Evolutionary conservation across 2,888 invertebrate genomes (phyloP), one percentile per base, ranked within the genome.

Genomic region (Melanargia galathea): DNA sequence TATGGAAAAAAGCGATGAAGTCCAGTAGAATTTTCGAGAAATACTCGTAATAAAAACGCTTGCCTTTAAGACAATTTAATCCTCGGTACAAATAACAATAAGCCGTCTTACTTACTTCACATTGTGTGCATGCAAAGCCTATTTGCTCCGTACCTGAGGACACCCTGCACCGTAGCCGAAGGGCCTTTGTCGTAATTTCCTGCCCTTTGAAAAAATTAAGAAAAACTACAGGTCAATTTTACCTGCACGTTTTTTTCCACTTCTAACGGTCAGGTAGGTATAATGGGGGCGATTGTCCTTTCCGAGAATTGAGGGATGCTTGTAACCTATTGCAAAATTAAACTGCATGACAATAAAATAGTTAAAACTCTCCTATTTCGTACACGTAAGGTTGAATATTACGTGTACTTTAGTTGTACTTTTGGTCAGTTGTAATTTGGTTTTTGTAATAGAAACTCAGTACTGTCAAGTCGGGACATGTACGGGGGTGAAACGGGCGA

Each of bases 121-220:
- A 46, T 46, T 46, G 46, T 61, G 33, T 48, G 43, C 46, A 30
- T 26, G 54, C 54, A 58, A 55, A 59, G 55, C 48, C 56, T 60
- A 60, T 60, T 67, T 64, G 56, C 56, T 60, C 49, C 38, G 52
- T 67, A 64, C 67, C 54, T 64, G 65, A 56, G 46, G 43, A 54
- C 18, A 57, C n/a, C 52, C 40, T 46, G 35, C 58, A 63, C 60
- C 75, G 71, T 80, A 84, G 82, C 82, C 83, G 77, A 78, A 75
- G 74, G 68, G 49, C 62, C 68, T 83, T 87, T 88, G 88, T 87
- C 81, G 79, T 79, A 73, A 83, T 86, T 86, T 87, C 88, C 87
- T 90, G 85, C 75, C 74, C 72, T 75, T 76, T 74, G 71, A 76
- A 81, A 80, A 81, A 77, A 70, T 61, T 68, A 70, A 66, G 67